These are phyloP conservation scores for Drosophila nigritarsus DNA, from an alignment of 2,888 invertebrate genomes.

Conservation along the genomic window DNA sequence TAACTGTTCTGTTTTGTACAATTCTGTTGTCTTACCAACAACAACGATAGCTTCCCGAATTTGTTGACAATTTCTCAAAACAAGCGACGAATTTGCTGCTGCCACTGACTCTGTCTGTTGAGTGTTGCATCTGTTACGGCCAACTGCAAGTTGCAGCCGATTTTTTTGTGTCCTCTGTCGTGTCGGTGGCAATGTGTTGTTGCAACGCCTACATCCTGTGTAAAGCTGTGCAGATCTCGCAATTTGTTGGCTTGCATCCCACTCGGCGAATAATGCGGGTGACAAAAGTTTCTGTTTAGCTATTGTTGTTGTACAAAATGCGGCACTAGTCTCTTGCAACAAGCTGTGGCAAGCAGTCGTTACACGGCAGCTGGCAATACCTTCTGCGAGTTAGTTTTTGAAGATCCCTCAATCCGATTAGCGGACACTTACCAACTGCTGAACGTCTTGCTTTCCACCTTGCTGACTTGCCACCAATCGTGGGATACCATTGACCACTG, in stretches of 20 bases:
- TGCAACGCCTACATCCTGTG: slow-evolving; percentile 44
- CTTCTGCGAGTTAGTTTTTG: slow-evolving; percentile 20
- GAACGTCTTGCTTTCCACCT: slow-evolving; percentile 5
- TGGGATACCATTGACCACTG: slow-evolving; percentile 28
- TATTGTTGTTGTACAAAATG: slow-evolving; percentile 8
- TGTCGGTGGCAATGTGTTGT: slow-evolving; percentile 19
- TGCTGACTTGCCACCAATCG: slow-evolving; percentile 13
- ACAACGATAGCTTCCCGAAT: slow-evolving; percentile 31
- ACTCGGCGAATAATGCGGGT: slow-evolving; percentile 50
- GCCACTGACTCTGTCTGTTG: slow-evolving; percentile 10
- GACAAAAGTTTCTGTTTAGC: slow-evolving; percentile 44
- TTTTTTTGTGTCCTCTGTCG: neutral
- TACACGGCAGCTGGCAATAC: slow-evolving; percentile 35
- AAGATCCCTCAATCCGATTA: slow-evolving; percentile 53
- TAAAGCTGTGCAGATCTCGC: slow-evolving; percentile 25
- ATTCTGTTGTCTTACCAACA: slow-evolving; percentile 22
- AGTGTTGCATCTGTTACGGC: slow-evolving; percentile 19
- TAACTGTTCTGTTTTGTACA: slow-evolving; percentile 14
- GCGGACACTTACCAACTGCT: slow-evolving; percentile 28
- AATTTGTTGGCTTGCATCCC: slow-evolving; percentile 47
- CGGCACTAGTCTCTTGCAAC: slow-evolving; percentile 11
- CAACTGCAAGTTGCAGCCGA: slow-evolving; percentile 18
- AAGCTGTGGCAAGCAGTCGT: slow-evolving; percentile 31
- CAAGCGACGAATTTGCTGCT: slow-evolving; percentile 35
- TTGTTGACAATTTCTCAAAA: slow-evolving; percentile 47